Base-by-base conservation (phyloP, 2,113 vertebrate genomes). In the Ciconia boyciana region DNA sequence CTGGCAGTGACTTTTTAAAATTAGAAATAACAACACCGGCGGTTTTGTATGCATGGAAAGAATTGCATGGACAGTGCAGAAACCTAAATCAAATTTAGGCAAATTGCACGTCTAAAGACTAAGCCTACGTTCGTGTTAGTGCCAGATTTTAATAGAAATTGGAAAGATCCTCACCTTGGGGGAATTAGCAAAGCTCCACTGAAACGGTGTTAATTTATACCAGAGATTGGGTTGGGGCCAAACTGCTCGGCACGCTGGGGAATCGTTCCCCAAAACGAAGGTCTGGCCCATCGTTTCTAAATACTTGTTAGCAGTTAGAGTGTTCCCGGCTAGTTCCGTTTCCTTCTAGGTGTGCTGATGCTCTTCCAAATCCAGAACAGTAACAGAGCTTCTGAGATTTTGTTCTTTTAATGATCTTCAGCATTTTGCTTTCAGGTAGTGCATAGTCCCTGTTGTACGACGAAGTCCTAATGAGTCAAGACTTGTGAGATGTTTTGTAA, bases 291-390 rank as follows among this genome's bases (percentile, higher is more conserved):
- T 25, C 34, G 2, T 75, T 70, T 54, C 58, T 15, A 16, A 79
- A 24, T 12, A 3, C 58, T 96, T 31, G 39, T 77, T 81, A 96
- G 79, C 58, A 62, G 76, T 90, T 90, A 61, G 93, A 70, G 89
- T 11, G 3, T 36, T 94, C 83, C n/a, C 4, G 44, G 65, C 92
- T 89, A 22, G 83, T 93, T 81, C 96, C 46, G 41, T 26, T 69
- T 57, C 75, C 79, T 93, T 54, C 48, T 61, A 41, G 44, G 54
- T 60, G 91, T 72, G 92, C 94, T 91, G 80, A 90, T 62, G 75
- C 95, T 91, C 79, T 80, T 94, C 85, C 84, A 93, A 95, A 93
- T 80, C 69, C 93, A 81, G 87, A 91, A 75, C 83, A 92, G 77
- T 86, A 84, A 82, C 84, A 68, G 55, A 91, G 91, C 92, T 96